A percentile compares a stretch with the other conserved stretches of the same genome.
These are phyloP conservation scores for Drosophila dunni DNA, from an alignment of 1,140 invertebrate species.

Conservation along the genomic window DNA sequence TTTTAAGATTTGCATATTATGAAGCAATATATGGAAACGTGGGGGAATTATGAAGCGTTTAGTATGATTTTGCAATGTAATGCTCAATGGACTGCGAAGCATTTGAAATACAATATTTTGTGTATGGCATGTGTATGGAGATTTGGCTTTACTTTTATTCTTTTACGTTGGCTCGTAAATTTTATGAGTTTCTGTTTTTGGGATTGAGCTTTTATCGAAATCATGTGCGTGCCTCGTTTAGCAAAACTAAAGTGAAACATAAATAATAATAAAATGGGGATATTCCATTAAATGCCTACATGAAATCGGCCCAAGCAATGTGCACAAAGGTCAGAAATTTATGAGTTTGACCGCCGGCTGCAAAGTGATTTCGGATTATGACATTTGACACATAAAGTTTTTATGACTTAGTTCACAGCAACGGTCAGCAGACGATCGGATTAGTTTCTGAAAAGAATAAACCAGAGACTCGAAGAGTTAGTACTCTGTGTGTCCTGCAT, in stretches of 20 bases:
- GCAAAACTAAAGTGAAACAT: slow-evolving; percentile 47
- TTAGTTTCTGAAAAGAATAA: slow-evolving; percentile 24
- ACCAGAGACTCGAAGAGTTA: not conserved
- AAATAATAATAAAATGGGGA: slow-evolving; percentile 60
- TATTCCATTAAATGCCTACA: slow-evolving; percentile 37
- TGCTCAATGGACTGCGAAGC: slow-evolving; percentile 41
- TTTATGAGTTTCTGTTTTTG: slow-evolving; percentile 18
- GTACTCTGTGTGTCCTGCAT: slow-evolving; percentile 14
- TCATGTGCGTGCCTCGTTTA: slow-evolving; percentile 51
- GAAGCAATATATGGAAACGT: not conserved
- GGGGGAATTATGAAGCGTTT: slow-evolving; percentile 23
- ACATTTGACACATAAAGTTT: slow-evolving; percentile 64
- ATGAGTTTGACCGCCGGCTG: slow-evolving; percentile 38
- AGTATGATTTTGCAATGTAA: slow-evolving; percentile 26
- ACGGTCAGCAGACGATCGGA: slow-evolving; percentile 19
- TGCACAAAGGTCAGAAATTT: slow-evolving; percentile 41
- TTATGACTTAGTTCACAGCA: slow-evolving; percentile 36
- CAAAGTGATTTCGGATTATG: slow-evolving; percentile 67
- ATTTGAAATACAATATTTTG: slow-evolving; percentile 21
- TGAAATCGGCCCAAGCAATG: slow-evolving; percentile 12
- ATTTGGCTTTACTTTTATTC: slow-evolving; percentile 14
- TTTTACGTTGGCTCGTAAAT: not conserved
- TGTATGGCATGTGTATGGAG: slow-evolving; percentile 26
- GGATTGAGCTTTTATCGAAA: slow-evolving; percentile 40
- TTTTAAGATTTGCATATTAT: slow-evolving; percentile 49